A percentile compares a stretch with the other conserved stretches of the same genome.
Evolutionary conservation across 2,113 vertebrate species (phyloP).

Genomic region (Sapajus apella): DNA sequence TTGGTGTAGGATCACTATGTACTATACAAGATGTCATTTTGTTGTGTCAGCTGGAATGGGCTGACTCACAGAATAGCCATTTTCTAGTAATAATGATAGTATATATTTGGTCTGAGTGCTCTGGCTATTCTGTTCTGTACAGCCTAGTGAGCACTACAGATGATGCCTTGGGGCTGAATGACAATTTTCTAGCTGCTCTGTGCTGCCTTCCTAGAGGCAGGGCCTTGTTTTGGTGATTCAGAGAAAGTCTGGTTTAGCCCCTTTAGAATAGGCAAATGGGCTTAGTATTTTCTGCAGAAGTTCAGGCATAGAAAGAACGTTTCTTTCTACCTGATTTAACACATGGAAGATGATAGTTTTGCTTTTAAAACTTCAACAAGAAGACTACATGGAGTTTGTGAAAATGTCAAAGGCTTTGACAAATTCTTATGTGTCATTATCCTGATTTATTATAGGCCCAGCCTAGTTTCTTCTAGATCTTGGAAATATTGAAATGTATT

Average conservation of each 20-base stretch:
- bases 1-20: background rate
- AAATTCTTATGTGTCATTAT: background rate
- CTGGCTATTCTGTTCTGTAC: too few species aligned
- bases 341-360: background rate
- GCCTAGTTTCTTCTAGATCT: background rate
- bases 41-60: background rate
- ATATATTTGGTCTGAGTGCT: background rate
- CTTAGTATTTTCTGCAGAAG: background rate
- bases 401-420: constrained; percentile 21
- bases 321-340: constrained; percentile 11
- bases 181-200: background rate
- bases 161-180: background rate
- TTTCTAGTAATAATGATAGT: background rate
- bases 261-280: background rate
- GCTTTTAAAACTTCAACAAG: background rate
- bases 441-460: background rate
- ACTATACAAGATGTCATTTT: background rate
- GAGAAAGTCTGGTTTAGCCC: background rate
- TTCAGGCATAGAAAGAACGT: constrained; percentile 11
- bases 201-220: background rate
- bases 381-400: background rate
- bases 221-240: background rate
- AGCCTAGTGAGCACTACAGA: background rate
- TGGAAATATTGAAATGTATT: background rate
- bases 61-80: background rate